A percentile compares a stretch with the other conserved stretches of the same genome.
Conservation (phyloP, 2,113 vertebrate genomes). For the Zosterops borbonicus region DNA sequence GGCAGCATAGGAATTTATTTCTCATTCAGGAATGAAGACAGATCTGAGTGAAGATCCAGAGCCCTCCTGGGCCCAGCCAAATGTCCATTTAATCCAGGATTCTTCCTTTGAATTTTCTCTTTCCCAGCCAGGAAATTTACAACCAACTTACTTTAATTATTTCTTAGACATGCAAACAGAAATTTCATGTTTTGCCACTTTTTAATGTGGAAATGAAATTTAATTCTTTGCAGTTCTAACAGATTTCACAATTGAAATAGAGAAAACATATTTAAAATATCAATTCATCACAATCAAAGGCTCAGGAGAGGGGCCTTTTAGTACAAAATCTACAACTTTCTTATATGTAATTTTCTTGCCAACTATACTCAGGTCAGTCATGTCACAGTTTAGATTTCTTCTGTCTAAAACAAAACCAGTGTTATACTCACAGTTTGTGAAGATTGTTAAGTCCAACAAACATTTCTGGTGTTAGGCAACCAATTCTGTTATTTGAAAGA, state of each 20-base stretch:
- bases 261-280: neutral
- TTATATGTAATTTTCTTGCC: neutral
- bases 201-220: neutral
- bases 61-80: neutral
- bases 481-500: constrained; percentile 91
- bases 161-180: neutral
- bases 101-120: neutral
- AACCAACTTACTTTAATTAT: neutral
- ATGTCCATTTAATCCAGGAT: neutral
- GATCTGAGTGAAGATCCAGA: neutral
- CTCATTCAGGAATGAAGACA: neutral
- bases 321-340: neutral
- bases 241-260: neutral
- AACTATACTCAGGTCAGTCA: neutral
- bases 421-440: constrained; percentile 86
- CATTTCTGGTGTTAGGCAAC: constrained; percentile 86
- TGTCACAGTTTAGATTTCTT: neutral
- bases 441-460: constrained; percentile 85
- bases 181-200: neutral
- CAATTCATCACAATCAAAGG: neutral
- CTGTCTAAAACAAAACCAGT: neutral
- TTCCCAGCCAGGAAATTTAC: neutral
- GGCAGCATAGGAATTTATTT: neutral
- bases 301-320: neutral
- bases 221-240: neutral